Evolutionary conservation across 2,797 vertebrate species (phyloP), one percentile per base, ranked within the genome.

Genomic region (Mormyrops attenuatus): DNA sequence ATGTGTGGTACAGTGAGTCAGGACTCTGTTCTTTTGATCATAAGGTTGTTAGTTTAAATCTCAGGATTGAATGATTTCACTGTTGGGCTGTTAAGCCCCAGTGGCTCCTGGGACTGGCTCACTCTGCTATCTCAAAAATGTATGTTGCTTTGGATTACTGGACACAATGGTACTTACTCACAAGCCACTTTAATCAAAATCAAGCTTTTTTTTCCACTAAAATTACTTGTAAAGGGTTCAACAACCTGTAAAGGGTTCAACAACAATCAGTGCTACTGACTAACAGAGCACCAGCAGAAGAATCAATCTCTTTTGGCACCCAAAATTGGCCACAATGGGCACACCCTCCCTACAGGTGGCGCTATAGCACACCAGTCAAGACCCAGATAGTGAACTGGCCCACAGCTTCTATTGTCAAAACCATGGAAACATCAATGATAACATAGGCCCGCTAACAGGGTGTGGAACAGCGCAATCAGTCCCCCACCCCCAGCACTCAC

Each of bases 391-490:
- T 1, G 3, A n/a, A 50, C 38, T 26, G 20, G 9, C 47, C 44
- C 50, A 20, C n/a, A 69, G 8, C 9, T 4, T 47, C 30, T 50
- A 7, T 8, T 20, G 17, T 22, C 77, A 82, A 49, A 85, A 85
- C 82, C 47, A 85, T 50, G 47, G 44, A 41, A 50, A 47, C 47
- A 22, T 22, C 41, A 85, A 84, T 22, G 80, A 22, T n/a, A 38
- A 84, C 80, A n/a, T 9, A 3, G 22, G n/a, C 82, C 0, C 8
- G 0, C n/a, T 50, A 50, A 22, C 82, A 85, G 82, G 44, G 17
- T 49, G 80, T 20, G 80, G 17, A 84, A 84, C 41, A n/a, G 44
- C n/a, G 50, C 82, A 85, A 50, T 85, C 82, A 85, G 80, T 84
- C 41, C 80, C 44, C 80, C 41, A 6, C 17, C 49, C 30, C 11